Base-by-base conservation (phyloP, 2,113 vertebrate genomes). In the Sialia sialis region DNA sequence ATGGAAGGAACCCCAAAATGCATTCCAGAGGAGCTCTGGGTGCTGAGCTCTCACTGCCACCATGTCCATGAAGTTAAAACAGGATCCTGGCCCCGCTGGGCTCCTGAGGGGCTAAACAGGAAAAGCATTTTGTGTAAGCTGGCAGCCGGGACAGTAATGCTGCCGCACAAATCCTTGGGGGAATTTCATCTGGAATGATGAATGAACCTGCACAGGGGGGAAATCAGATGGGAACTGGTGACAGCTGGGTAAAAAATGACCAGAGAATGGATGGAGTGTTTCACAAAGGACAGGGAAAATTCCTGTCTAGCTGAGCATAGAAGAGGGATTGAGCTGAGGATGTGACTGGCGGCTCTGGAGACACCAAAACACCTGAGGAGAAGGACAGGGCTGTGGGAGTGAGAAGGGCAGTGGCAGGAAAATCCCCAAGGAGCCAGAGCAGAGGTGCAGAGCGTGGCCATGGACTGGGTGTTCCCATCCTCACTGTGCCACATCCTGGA, bases 401-500 rank as follows among this genome's bases (percentile, higher is more conserved):
- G 26, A 19, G 69, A 29, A 14, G 54, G 36, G 34, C 29, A 52
- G 8, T 21, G 21, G 21, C 16, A 78, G 14, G 5, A 30, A 52
- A 27, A 52, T 1, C 3, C 18, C 26, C 34, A 20, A 9, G 34
- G 44, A 52, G 22, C 19, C 25, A 5, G 0, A 46, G 38, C 52
- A 51, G 64, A 46, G 18, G 16, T 29, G 90, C 26, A 6, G 4
- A 0, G 26, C 19, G 20, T 3, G 23, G 32, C 59, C 34, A 17
- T 14, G 9, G 48, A 23, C 5, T 4, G 15, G 8, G 5, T 6
- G 9, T 13, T 18, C 48, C 34, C 62, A 26, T 18, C 18, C 34
- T 51, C 38, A 5, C 25, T 6, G 10, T 3, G n/a, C 2, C 54
- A 19, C 0, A 0, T 19, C 17, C 64, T 74, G 51, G 60, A 69